Base-by-base conservation (phyloP, 2,797 vertebrate species). In the Balearica regulorum region DNA sequence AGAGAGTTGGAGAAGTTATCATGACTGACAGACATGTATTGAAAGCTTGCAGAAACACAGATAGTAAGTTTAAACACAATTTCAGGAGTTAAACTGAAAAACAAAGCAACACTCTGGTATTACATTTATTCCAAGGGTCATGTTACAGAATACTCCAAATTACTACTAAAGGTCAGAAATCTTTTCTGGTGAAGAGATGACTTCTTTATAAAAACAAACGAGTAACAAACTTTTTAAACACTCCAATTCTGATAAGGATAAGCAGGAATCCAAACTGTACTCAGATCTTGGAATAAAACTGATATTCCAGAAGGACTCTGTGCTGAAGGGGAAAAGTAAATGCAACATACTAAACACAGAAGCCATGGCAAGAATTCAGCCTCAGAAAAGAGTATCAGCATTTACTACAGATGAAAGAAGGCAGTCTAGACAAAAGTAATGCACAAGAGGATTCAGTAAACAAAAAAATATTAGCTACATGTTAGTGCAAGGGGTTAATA, bases 331-430 rank as follows among this genome's bases (percentile, higher is more conserved):
- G 58, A 11, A 33, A 66, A 73, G 26, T 29, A 79, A 58, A 70
- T 6, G 37, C 83, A 89, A 88, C 48, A 80, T 94, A 65, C 44
- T 73, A 15, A 84, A 71, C 49, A 68, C 6, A 90, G 73, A 81
- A 72, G 62, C 20, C 75, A 53, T 9, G 15, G 66, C 7, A 33
- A 85, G 60, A 83, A 85, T 25, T 82, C 77, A 84, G 83, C 70
- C 70, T 66, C 65, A 51, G 61, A 83, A 82, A 94, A 79, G 16
- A 43, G 41, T 4, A 68, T 97, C 93, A 96, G 93, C 95, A 80
- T 6, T 90, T 64, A 12, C 33, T 71, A 31, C 29, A 89, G n/a
- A 70, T 6, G 26, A 60, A 79, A 83, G 49, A 29, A 95, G 78
- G 87, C 95, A 94, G 82, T 46, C 37, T 48, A 68, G 61, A 68